Evolutionary conservation across 1,140 invertebrate species (phyloP), one percentile per base, ranked within the genome.

Genomic region (Plectus sambesii): DNA sequence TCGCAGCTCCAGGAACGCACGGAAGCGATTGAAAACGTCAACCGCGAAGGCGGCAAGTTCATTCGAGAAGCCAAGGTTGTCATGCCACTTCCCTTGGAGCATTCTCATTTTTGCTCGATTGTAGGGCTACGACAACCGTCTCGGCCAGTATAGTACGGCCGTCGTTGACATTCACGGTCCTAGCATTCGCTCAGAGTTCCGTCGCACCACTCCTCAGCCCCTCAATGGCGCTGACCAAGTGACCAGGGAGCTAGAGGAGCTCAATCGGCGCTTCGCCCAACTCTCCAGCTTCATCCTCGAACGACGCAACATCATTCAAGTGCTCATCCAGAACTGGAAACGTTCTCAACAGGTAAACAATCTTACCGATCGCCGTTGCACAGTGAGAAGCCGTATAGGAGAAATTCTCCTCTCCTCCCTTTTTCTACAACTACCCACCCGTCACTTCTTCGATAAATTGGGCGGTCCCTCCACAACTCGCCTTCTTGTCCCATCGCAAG

Each of bases 51-150:
- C 60, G 89, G 87, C 66, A 80, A 87, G 70, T 86, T 87, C 71
- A 92, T 97, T 63, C 79, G 88, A 56, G 90, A 97, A 77, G 89
- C 89, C 56, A 94, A 93, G 87, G 89, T 96, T 12, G 12, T 33
- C 19, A 24, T 30, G 33, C 51, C 15, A 19, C 25, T 46, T 23
- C 38, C 19, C 51, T 19, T 15, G 26, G 2, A 46, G 19, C 29
- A n/a, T 26, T 20, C 9, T 24, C 33, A 53, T 52, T n/a, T 38
- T 23, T 39, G 2, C 25, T n/a, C 46, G 41, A 47, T 66, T 69
- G 57, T 80, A 88, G 85, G 87, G 87, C 66, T 87, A 88, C 75
- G 83, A 86, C 66, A 79, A 81, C 63, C 76, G 81, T 63, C 81
- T 92, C 68, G 81, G 84, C 71, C 81, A 83, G 51, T 97, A 86